Evolutionary conservation across 2,113 vertebrate genomes (phyloP), one percentile per base, ranked within the genome.

Genomic region (Polypterus senegalus): DNA sequence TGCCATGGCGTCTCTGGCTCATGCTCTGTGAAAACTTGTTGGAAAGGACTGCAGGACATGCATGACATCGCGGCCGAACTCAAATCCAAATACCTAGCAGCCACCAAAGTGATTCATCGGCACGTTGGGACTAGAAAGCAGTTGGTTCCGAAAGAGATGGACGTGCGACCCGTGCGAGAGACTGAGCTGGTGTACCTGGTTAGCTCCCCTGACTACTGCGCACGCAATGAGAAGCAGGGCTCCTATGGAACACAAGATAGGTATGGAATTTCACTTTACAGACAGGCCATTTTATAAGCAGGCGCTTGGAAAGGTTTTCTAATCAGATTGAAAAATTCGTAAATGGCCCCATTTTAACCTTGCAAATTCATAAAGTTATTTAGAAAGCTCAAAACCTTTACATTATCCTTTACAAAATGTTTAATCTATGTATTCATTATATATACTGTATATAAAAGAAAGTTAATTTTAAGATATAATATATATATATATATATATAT

Each of bases 1-100:
- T 89, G 87, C 61, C 87, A 89, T 0, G 86, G 87, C 0, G 82
- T 89, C 60, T 89, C 87, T 11, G 86, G 87, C 11, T 88, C 87
- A 1, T 89, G 87, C 48, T 86, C 83, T 0, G 80, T 87, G 51
- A 85, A 85, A 70, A 89, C 86, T 3, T 89, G 87, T 47, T 89
- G 87, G 87, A 89, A 87, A 62, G 81, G 81, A 0, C 72, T 88
- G 48, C 73, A 74, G 54, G 74, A 74, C 48, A 60, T 88, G 59
- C 70, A 48, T 8, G 73, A 76, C 57, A 76, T 86, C 0, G 82
- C 83, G 4, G 70, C 70, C 6, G 80, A 85, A n/a, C 83, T 89
- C 59, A 88, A 83, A 61, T 72, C 80, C 61, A 85, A 79, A 58
- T 89, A 88, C 67, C 69, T 88, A 59, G 72, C 77, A 7, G 87